phyloP scores from a whole-genome alignment of 2,113 vertebrate species.

The Tyrannus savana region DNA sequence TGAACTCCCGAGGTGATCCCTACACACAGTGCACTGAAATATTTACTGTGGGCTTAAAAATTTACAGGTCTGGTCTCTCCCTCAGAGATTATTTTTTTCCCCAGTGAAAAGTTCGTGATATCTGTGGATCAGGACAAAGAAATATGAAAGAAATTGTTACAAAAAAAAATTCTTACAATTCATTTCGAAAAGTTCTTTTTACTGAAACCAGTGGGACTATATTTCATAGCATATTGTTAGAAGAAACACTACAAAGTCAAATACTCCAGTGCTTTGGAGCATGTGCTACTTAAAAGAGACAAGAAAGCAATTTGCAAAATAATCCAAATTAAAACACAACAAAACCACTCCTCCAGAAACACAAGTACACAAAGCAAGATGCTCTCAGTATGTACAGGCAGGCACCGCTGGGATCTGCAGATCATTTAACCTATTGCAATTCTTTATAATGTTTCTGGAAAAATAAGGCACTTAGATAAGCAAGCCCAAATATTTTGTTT shows the following conservation, averaged over 20 bases:
- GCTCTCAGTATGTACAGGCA: not conserved
- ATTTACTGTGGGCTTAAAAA: not conserved
- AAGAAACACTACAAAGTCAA: not conserved
- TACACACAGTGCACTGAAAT: not conserved
- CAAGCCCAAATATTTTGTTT: conserved; percentile 13
- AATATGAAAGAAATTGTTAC: not conserved
- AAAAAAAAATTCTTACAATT: not conserved
- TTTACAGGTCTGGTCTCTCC: not conserved
- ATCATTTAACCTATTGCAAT: not conserved
- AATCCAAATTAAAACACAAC: not conserved
- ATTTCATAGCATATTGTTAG: not conserved
- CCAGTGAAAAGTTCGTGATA: not conserved
- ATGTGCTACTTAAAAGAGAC: not conserved
- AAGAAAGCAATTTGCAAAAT: not conserved
- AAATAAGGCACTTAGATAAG: not conserved
- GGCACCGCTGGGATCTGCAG: not conserved
- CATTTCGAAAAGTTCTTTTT: not conserved
- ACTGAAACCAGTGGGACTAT: not conserved
- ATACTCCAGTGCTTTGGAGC: not conserved
- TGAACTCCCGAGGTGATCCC: not conserved
- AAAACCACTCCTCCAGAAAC: not conserved
- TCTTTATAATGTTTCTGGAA: not conserved
- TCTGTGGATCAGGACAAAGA: not conserved
- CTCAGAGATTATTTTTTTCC: accelerated
- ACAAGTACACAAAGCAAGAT: not conserved